Conservation (phyloP, 2,888 invertebrate genomes). For the Lobophora halterata region DNA sequence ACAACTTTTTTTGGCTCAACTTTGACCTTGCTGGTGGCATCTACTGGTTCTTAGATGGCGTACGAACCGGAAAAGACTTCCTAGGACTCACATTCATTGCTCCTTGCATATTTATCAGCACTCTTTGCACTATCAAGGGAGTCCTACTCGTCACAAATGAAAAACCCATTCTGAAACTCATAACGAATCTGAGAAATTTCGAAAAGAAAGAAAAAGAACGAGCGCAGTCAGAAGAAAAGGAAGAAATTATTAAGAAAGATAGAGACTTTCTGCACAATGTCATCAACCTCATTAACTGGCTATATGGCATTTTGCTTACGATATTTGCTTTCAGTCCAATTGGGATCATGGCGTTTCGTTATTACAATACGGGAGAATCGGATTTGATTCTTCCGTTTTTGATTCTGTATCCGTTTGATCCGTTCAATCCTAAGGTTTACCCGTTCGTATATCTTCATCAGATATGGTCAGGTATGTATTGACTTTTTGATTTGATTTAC, state of each 20-base stretch:
- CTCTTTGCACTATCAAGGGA: slow-evolving; percentile 37
- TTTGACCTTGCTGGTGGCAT: slow-evolving; percentile 40
- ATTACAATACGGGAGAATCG: slow-evolving; percentile 40
- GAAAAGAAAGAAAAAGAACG: slow-evolving; percentile 34
- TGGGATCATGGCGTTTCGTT: slow-evolving; percentile 41
- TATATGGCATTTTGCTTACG: slow-evolving; percentile 37
- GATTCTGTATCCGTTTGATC: slow-evolving; percentile 56
- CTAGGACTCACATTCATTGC: slow-evolving; percentile 42
- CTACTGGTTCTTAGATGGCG: slow-evolving; percentile 40
- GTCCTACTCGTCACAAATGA: slow-evolving; percentile 36
- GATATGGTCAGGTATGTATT: slow-evolving; percentile 51
- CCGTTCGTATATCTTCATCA: slow-evolving; percentile 56
- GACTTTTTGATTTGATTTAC: too few relatives aligned
- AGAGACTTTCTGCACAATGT: slow-evolving; percentile 40
- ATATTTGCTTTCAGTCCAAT: slow-evolving; percentile 45
- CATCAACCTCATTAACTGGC: slow-evolving; percentile 40
- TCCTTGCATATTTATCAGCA: slow-evolving; percentile 43
- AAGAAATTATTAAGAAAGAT: slow-evolving; percentile 38
- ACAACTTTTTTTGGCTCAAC: slow-evolving; percentile 46
- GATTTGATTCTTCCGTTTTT: slow-evolving; percentile 49
- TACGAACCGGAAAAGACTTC: slow-evolving; percentile 39
- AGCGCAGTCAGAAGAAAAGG: slow-evolving; percentile 23
- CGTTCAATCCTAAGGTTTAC: slow-evolving; percentile 45
- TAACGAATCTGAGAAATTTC: slow-evolving; percentile 35
- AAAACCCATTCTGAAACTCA: slow-evolving; percentile 32